Evolutionary conservation across 2,888 invertebrate genomes (phyloP), one percentile per base, ranked within the genome.

Genomic region (Amphipyra berbera): DNA sequence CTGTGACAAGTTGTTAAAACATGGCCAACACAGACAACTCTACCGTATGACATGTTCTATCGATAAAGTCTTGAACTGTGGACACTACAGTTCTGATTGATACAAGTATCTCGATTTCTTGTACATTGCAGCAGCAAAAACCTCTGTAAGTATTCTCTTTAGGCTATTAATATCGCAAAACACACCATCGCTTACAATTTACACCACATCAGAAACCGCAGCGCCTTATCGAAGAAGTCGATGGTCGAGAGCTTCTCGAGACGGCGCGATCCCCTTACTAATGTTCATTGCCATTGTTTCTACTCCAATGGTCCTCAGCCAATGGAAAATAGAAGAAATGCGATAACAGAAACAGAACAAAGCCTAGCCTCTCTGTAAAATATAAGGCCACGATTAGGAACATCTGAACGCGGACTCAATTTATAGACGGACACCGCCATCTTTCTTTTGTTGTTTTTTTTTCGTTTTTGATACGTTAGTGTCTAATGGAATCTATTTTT

Each of bases 211-310:
- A 8, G 49, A 63, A 67, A 58, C 63, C 61, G n/a, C 76, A 79
- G 53, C 45, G 56, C 60, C 73, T 79, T 76, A 78, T 81, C 81
- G 79, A 73, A 61, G 76, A 61, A 67, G 37, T 68, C 68, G 63
- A 72, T 77, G 69, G 71, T 69, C 63, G 68, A 80, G 82, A 75
- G 82, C 71, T 79, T 61, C 83, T 84, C 62, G 82, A 88, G 86
- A 83, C 85, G 72, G 65, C 71, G 61, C 70, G 76, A 82, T 82
- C 77, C 85, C 77, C 83, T 84, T 85, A 85, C 82, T 84, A 83
- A 87, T 84, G 86, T 83, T 79, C 82, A 73, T 62, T 71, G 75
- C 83, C 71, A 85, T 89, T 88, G 89, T 88, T 88, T 86, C 81
- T 68, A 72, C 73, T 66, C 68, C 81, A 82, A 66, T 83, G 78